These are phyloP conservation scores for Agrilus cyanescens DNA, from an alignment of 2,888 invertebrate genomes.

Conservation along the genomic window DNA sequence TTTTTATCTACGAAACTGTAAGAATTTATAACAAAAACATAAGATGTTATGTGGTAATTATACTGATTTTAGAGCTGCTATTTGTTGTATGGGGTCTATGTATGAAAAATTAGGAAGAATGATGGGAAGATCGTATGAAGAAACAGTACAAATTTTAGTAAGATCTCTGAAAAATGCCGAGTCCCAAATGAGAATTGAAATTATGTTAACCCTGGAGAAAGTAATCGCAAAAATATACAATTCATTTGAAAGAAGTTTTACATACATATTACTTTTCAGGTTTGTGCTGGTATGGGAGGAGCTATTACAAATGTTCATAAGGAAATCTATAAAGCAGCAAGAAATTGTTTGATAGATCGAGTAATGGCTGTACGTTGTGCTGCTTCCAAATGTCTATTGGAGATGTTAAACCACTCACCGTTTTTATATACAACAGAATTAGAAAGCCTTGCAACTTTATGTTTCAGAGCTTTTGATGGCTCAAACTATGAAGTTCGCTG, in stretches of 20 bases:
- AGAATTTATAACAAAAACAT: slow-evolving; percentile 32
- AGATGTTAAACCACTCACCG: slow-evolving; percentile 78
- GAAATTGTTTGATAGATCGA: slow-evolving; percentile 80
- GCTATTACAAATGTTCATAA: slow-evolving; percentile 77
- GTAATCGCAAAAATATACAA: slow-evolving; percentile 35
- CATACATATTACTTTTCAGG: slow-evolving; percentile 35
- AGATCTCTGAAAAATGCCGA: slow-evolving; percentile 87
- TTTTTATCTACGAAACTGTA: slow-evolving; percentile 90
- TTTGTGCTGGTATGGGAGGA: slow-evolving; percentile 87
- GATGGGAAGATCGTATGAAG: slow-evolving; percentile 98
- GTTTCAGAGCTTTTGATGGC: slow-evolving; percentile 83
- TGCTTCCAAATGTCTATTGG: slow-evolving; percentile 80
- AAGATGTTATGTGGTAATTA: slow-evolving; percentile 6
- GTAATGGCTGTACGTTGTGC: slow-evolving; percentile 88
- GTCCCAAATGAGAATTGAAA: slow-evolving; percentile 92
- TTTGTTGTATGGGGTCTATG: slow-evolving; percentile 92
- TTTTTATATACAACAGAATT: slow-evolving; percentile 80
- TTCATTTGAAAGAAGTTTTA: not conserved
- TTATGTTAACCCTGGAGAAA: slow-evolving; percentile 93
- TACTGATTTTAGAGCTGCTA: slow-evolving; percentile 66
- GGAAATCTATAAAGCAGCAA: slow-evolving; percentile 85
- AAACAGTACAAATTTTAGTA: slow-evolving; percentile 86
- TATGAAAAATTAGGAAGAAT: slow-evolving; percentile 95
- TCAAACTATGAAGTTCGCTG: slow-evolving; percentile 87
- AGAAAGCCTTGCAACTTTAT: slow-evolving; percentile 83